These are phyloP conservation scores for Spodoptera picta DNA, from an alignment of 2,888 invertebrate species.

Conservation along the genomic window DNA sequence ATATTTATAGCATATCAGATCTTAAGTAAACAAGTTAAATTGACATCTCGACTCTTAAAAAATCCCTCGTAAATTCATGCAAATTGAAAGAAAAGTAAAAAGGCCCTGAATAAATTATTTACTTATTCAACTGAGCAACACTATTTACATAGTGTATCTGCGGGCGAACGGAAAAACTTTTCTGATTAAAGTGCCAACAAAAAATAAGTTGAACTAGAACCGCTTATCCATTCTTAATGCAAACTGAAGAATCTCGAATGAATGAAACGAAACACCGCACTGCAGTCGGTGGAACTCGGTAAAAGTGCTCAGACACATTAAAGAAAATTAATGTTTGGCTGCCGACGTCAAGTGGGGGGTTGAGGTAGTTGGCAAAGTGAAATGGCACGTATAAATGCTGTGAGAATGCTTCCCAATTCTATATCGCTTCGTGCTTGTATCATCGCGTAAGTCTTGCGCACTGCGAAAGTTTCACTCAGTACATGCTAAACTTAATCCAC, in stretches of 20 bases:
- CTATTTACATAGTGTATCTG: constrained; percentile 71
- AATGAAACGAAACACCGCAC: constrained; percentile 87
- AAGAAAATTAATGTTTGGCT: constrained; percentile 88
- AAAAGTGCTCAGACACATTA: constrained; percentile 88
- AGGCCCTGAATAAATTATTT: constrained; percentile 66
- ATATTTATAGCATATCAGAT: constrained; percentile 9
- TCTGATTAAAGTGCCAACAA: constrained; percentile 83
- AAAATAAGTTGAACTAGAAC: constrained; percentile 74
- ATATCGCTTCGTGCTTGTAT: constrained; percentile 78
- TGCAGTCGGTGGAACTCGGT: constrained; percentile 82
- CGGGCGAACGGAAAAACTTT: constrained; percentile 70
- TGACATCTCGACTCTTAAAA: constrained; percentile 6
- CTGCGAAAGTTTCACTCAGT: constrained; percentile 65
- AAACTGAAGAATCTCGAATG: constrained; percentile 81
- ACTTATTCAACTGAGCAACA: constrained; percentile 65
- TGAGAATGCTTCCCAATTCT: constrained; percentile 78
- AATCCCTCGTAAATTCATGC: constrained; percentile 18
- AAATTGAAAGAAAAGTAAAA: constrained; percentile 48
- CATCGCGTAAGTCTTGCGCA: constrained; percentile 74
- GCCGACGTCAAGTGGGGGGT: constrained; percentile 84
- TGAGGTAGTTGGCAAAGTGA: constrained; percentile 85
- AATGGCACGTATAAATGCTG: constrained; percentile 82
- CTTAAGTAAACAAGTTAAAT: constrained; percentile 8
- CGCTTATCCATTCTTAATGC: constrained; percentile 85
- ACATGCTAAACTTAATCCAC: constrained; percentile 72